A percentile compares a stretch with the other conserved stretches of the same genome.
Conservation (phyloP, 2,113 vertebrate genomes). For the Oncorhynchus clarkii region DNA sequence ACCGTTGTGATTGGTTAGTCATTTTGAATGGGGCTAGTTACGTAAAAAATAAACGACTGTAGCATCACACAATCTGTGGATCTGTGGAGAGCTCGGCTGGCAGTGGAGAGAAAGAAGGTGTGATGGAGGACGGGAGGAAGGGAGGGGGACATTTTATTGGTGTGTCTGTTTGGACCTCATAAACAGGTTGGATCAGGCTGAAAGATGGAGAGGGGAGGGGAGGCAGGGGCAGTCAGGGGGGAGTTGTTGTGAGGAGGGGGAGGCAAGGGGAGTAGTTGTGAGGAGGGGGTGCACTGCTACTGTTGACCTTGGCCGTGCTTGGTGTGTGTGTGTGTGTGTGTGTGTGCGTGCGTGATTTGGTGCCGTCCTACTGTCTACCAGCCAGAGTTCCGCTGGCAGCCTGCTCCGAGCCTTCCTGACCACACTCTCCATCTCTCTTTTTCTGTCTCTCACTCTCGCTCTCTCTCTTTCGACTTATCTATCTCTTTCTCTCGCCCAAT, state of each 20-base stretch:
- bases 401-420: not conserved
- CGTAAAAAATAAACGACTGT: not conserved
- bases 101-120: conserved; percentile 27
- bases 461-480: not conserved
- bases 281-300: conserved; percentile 27
- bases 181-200: conserved; percentile 17
- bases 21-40: no score
- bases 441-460: not conserved
- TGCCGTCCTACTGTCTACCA: no score
- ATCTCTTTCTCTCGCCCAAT: not conserved
- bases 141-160: conserved; percentile 15
- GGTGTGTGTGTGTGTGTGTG: no score
- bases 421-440: not conserved
- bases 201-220: not conserved
- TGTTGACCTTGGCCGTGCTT: conserved; percentile 49
- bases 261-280: not conserved
- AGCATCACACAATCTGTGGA: no score
- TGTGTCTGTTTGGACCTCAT: conserved; percentile 5
- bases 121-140: not conserved
- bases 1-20: no score
- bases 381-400: no score
- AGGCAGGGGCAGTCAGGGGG: not conserved
- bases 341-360: no score
- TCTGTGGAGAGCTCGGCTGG: no score
- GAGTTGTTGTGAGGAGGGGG: not conserved